Evolutionary conservation across 2,113 vertebrate genomes (phyloP).

Genomic region (Butorides virescens): DNA sequence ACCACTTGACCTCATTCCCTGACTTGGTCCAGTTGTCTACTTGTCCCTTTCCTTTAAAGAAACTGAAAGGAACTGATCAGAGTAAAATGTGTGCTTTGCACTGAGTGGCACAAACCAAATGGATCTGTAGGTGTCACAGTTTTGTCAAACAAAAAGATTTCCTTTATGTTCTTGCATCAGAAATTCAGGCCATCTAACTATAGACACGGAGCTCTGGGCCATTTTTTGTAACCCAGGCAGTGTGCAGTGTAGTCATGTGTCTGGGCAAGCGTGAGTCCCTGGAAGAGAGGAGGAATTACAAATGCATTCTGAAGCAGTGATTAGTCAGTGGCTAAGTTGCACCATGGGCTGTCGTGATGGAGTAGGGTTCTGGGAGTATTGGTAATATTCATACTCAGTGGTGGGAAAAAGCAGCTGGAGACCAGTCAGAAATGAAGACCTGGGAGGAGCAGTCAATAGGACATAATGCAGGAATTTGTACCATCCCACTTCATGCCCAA

Average conservation of each 20-base stretch:
- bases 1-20: not conserved
- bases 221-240: not conserved
- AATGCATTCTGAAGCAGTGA: not conserved
- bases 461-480: not conserved
- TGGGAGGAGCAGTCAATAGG: not conserved
- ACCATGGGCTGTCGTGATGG: not conserved
- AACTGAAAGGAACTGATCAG: not conserved
- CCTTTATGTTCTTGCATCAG: not conserved
- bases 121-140: not conserved
- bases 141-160: not conserved
- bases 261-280: not conserved
- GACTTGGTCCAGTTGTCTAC: not conserved
- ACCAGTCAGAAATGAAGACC: not conserved
- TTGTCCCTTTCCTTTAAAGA: not conserved
- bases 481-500: not conserved
- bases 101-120: not conserved
- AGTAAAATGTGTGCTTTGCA: not conserved
- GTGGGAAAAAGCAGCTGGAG: not conserved
- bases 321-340: not conserved
- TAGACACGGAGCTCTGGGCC: not conserved
- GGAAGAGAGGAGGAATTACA: not conserved
- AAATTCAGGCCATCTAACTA: not conserved
- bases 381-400: not conserved
- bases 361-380: not conserved
- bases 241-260: not conserved